Base-by-base conservation (phyloP, 2,888 invertebrate species). In the Adelognathus sp. region DNA sequence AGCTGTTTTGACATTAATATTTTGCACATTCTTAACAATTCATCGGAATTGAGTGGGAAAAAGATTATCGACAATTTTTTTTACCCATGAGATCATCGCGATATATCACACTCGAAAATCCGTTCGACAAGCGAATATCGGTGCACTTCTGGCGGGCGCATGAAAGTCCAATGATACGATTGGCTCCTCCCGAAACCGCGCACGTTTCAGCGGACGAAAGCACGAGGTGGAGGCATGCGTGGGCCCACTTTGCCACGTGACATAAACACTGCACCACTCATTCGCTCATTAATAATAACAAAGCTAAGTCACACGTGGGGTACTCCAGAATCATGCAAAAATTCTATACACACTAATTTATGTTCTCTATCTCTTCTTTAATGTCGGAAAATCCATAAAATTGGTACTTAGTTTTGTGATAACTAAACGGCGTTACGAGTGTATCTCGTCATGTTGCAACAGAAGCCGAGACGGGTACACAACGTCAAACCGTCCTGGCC, bases 401-500 rank as follows among this genome's bases (percentile, higher is more conserved):
- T 16, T n/a, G n/a, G 18, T 50, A 29, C 29, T 16, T 29, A 16
- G 36, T 29, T 21, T 7, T n/a, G 18, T 67, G 39, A 27, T 33
- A 64, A 44, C 31, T 50, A 44, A 60, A 63, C 11, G 39, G 41
- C 21, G 61, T 39, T 33, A 52, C 33, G 33, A 61, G 27, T 54
- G 44, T 18, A 60, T 1, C 11, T n/a, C 4, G 63, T 18, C 58
- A 66, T 33, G 50, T n/a, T 61, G 54, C 44, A 31, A 66, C 46
- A 54, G 58, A 77, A 76, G 58, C 58, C 69, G 70, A 54, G 31
- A 61, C 41, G 50, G 71, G 70, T 70, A 66, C 31, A 66, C 24
- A 46, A 86, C 84, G 85, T 85, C 86, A 89, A 87, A 90, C 90
- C 90, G 88, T 88, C 87, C 86, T 86, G 88, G 86, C 82, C 88